phyloP scores from a whole-genome alignment of 2,888 invertebrate genomes.

The Diplolepis rosae region DNA sequence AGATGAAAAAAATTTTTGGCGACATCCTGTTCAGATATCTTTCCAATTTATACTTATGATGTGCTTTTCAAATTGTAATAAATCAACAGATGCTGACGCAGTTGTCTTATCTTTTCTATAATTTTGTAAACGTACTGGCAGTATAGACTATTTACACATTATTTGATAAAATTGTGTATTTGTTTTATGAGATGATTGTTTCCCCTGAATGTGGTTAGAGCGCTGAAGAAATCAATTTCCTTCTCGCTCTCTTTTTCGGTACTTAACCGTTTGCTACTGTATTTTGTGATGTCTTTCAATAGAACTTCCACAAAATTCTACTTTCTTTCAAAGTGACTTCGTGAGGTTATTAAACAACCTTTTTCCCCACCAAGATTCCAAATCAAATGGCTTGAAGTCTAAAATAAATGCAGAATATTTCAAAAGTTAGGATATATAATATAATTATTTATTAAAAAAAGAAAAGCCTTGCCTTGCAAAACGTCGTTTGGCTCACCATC shows the following conservation, averaged over 20 bases:
- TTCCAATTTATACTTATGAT: neutral
- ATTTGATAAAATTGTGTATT: neutral
- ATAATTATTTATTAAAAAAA: neutral
- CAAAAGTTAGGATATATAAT: neutral
- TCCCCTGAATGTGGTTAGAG: constrained; percentile 6
- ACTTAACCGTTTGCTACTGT: constrained; percentile 36
- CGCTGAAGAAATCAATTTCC: neutral
- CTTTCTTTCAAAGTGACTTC: constrained; percentile 78
- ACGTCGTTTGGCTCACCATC: constrained; percentile 82
- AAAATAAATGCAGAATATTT: constrained; percentile 52
- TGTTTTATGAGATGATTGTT: neutral
- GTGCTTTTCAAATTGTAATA: neutral
- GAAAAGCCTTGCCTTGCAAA: constrained; percentile 75
- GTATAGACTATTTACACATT: neutral
- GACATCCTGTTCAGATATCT: neutral
- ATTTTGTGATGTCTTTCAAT: constrained; percentile 31
- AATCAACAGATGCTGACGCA: neutral
- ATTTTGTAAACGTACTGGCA: constrained; percentile 12
- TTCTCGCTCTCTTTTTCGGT: neutral
- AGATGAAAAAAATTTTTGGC: constrained; percentile 7
- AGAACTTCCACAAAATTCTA: constrained; percentile 30
- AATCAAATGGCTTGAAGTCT: constrained; percentile 92
- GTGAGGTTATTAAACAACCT: constrained; percentile 89
- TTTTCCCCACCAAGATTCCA: constrained; percentile 94
- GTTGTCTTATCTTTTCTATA: neutral